Conservation (phyloP, 2,888 invertebrate species). For the Clusia tigrina region DNA sequence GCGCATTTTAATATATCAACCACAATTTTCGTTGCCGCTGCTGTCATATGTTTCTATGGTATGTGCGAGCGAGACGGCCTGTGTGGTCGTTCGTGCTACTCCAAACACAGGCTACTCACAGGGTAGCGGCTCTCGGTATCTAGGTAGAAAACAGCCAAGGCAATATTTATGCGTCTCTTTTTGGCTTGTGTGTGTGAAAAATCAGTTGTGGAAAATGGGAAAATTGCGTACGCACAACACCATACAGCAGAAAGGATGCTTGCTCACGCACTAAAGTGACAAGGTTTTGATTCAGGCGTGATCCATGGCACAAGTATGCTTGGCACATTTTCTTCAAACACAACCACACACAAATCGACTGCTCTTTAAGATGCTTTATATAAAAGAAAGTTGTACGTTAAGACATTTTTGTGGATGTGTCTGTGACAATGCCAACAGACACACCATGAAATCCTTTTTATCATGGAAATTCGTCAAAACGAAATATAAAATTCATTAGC, state of each 20-base stretch:
- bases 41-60: background rate
- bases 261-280: slow-evolving; percentile 2
- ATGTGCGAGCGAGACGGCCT: too few relatives aligned
- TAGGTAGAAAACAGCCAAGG: too few relatives aligned
- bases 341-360: too few relatives aligned
- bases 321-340: too few relatives aligned
- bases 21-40: background rate
- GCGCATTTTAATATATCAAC: background rate
- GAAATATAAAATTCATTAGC: background rate
- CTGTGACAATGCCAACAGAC: too few relatives aligned
- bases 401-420: too few relatives aligned
- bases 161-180: slow-evolving; percentile 4
- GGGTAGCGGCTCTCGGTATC: too few relatives aligned
- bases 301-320: background rate
- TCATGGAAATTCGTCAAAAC: background rate
- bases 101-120: too few relatives aligned
- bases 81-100: too few relatives aligned
- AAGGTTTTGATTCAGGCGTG: background rate
- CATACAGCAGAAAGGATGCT: background rate
- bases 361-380: too few relatives aligned
- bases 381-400: too few relatives aligned
- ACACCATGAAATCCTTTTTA: background rate
- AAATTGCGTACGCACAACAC: background rate
- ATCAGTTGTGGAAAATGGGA: background rate
- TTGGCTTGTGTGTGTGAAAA: background rate